A percentile compares a stretch with the other conserved stretches of the same genome.
These are phyloP conservation scores for Podabrus alpinus DNA, from an alignment of 2,888 invertebrate species.

Conservation along the genomic window DNA sequence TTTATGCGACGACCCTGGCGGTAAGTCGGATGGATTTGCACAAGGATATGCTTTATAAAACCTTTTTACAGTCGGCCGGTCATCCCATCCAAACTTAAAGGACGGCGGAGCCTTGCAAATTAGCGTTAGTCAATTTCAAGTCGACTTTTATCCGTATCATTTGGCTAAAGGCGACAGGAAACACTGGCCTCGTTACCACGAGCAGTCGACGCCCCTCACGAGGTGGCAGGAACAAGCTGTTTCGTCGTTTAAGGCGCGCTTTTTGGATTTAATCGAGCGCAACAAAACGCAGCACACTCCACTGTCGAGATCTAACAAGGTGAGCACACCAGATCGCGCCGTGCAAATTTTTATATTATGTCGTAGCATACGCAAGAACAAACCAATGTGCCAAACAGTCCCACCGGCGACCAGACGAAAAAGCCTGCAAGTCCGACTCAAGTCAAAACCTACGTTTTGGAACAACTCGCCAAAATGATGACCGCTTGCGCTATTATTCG, in stretches of 20 bases:
- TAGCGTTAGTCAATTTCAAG: constrained; percentile 81
- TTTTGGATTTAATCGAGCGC: constrained; percentile 76
- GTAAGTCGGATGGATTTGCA: constrained; percentile 58
- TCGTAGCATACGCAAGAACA: not conserved
- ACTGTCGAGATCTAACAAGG: constrained; percentile 50
- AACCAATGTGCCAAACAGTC: constrained; percentile 9
- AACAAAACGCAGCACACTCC: constrained; percentile 59
- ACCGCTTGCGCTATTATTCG: constrained; percentile 88
- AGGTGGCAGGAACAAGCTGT: constrained; percentile 89
- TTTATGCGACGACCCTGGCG: constrained; percentile 92
- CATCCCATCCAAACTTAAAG: constrained; percentile 79
- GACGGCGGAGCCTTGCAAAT: constrained; percentile 94
- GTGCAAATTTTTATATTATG: too few species aligned
- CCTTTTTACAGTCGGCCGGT: constrained; percentile 71
- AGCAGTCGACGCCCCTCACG: constrained; percentile 77
- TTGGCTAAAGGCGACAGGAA: constrained; percentile 84
- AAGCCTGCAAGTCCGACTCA: constrained; percentile 51
- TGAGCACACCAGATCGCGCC: constrained; percentile 2
- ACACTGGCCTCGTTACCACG: constrained; percentile 86
- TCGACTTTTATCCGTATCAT: constrained; percentile 97
- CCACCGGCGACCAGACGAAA: constrained; percentile 22
- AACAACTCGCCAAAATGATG: constrained; percentile 85
- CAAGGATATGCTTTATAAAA: too few species aligned
- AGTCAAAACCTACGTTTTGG: constrained; percentile 68
- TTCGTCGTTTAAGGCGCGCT: constrained; percentile 74